Conservation (phyloP, 1,140 invertebrate genomes). For the Psix sp. region DNA sequence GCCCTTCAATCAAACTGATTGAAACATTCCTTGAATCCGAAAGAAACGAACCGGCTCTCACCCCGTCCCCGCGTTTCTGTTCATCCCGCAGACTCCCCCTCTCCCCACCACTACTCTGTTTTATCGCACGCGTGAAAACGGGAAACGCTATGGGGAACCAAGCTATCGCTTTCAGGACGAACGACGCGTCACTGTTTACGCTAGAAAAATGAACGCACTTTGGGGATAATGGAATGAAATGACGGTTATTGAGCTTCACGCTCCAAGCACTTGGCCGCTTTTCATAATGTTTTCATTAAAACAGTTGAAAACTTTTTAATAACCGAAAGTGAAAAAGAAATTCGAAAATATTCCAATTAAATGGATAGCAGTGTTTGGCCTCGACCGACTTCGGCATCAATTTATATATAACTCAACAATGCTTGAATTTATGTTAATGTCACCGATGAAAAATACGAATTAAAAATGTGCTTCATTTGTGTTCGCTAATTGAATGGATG, state of each 20-base stretch:
- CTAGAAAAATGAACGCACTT: conserved; percentile 23
- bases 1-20: conserved; percentile 79
- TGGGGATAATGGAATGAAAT: conserved; percentile 31
- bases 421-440: too few species aligned
- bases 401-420: too few species aligned
- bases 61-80: conserved; percentile 40
- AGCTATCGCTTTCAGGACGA: conserved; percentile 29
- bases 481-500: too few species aligned
- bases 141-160: conserved; percentile 17
- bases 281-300: not conserved
- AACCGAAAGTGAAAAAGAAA: too few species aligned
- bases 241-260: conserved; percentile 28
- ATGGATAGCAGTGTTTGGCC: too few species aligned
- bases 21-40: conserved; percentile 79
- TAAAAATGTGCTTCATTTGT: too few species aligned
- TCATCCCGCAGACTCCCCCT: conserved; percentile 21
- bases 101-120: conserved; percentile 21
- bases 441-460: too few species aligned
- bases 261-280: too few species aligned
- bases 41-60: conserved; percentile 75
- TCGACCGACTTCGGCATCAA: too few species aligned
- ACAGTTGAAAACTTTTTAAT: not conserved
- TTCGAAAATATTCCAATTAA: too few species aligned
- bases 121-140: conserved; percentile 49
- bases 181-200: conserved; percentile 24